Evolutionary conservation across 64 coral and sea anemone species (phyloP).

Genomic region (Orbicella faveolata): DNA sequence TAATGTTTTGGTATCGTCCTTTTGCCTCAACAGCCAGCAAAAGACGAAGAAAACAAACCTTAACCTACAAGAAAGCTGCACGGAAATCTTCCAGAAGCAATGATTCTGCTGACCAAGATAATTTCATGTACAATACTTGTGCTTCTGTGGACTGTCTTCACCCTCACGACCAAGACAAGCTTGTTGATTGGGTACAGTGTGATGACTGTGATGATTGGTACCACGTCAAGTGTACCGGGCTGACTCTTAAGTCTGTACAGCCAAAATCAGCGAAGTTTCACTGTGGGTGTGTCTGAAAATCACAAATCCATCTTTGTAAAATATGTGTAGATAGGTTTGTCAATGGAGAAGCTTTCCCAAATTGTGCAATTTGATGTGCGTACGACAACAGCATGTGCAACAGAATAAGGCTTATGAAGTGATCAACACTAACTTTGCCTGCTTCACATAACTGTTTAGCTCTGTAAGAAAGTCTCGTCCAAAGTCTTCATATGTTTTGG

Average conservation of each 20-base stretch:
- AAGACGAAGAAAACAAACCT: slow-evolving; percentile 27
- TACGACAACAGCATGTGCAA: no score
- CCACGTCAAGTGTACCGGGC: slow-evolving; percentile 81
- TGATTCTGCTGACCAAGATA: neutral
- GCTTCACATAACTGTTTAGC: no score
- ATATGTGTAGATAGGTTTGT: no score
- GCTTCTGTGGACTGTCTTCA: slow-evolving; percentile 66
- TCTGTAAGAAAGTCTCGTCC: no score
- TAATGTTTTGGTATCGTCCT: neutral
- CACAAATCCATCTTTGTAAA: neutral
- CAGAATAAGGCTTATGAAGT: no score
- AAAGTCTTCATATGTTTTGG: no score
- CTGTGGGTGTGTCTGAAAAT: slow-evolving; percentile 76
- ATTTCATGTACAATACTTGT: slow-evolving; percentile 25
- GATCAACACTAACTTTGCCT: no score
- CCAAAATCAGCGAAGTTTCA: slow-evolving; percentile 67
- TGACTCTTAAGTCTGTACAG: slow-evolving; percentile 57
- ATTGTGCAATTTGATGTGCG: no score
- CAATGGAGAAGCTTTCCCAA: no score
- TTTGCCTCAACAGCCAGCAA: slow-evolving; percentile 1
- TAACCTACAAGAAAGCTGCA: neutral
- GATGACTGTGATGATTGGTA: slow-evolving; percentile 94
- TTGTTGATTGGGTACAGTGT: slow-evolving; percentile 93
- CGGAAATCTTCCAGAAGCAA: neutral
- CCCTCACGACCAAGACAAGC: slow-evolving; percentile 62